Conservation (phyloP, 1,140 invertebrate species). For the Panagrolaimus sp. region DNA sequence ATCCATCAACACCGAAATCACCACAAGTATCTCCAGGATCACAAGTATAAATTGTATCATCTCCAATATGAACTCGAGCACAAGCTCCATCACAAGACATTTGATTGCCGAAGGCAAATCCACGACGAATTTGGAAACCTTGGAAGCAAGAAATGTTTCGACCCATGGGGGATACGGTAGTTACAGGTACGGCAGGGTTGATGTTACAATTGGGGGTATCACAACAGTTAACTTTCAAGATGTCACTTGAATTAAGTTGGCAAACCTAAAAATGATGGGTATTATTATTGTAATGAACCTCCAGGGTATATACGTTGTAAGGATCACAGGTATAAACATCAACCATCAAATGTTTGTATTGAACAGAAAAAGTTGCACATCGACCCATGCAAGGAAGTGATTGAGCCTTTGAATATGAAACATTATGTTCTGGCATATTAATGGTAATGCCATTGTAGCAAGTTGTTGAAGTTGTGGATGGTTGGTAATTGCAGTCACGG, state of each 20-base stretch:
- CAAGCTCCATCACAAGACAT: not conserved
- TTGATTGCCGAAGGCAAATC: not conserved
- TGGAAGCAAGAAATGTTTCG: constrained; percentile 7
- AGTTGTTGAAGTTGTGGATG: not conserved
- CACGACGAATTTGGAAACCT: not conserved
- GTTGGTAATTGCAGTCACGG: not conserved
- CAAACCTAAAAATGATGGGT: too few species aligned
- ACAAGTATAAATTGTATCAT: not conserved
- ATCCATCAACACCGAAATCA: not conserved
- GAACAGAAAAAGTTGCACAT: not conserved
- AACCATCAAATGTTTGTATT: too few species aligned
- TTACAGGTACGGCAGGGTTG: not conserved
- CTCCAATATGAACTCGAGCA: constrained; percentile 1
- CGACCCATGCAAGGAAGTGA: not conserved
- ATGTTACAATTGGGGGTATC: not conserved
- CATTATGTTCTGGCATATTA: not conserved
- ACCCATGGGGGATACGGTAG: not conserved
- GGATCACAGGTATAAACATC: too few species aligned
- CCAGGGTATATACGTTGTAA: too few species aligned
- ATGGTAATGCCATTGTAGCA: constrained; percentile 5
- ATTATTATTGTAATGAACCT: too few species aligned
- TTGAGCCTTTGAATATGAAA: not conserved
- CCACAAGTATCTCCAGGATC: not conserved
- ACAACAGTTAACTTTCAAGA: not conserved
- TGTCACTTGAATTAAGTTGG: not conserved